Base-by-base conservation (phyloP, 2,797 vertebrate species). In the Yasuhikotakia modesta region DNA sequence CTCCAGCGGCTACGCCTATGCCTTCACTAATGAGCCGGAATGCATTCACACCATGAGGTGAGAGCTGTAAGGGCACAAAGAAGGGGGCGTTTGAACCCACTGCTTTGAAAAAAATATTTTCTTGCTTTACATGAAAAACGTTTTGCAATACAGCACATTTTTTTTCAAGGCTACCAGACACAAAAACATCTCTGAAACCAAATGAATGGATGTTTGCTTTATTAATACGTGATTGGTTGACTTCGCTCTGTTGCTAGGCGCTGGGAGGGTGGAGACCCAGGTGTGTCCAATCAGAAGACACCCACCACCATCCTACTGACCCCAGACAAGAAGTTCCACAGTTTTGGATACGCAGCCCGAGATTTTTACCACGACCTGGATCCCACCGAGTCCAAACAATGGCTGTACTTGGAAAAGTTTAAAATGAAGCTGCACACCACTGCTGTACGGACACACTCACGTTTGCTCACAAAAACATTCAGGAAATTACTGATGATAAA, bases 361-460 rank as follows among this genome's bases (percentile, higher is more conserved):
- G 98, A 99, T 88, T 98, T 98, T 85, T 99, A 99, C 91, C 98
- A 99, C 0, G 98, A 99, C 90, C 89, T 99, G 87, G 98, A 99
- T 84, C 96, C 98, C 75, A 94, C 89, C 4, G 98, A 99, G 86
- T 96, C 98, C 68, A 98, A 97, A 85, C 96, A 97, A 19, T 99
- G 97, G 97, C 91, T 99, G 24, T 99, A 99, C 90, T 92, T 99
- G 82, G 97, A 99, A 83, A 99, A 98, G 84, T 99, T 99, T 88
- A 99, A 99, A 91, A 99, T 99, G 98, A 99, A 98, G 88, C 93
- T 99, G 6, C 98, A 99, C 76, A 98, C 96, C 65, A 98, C 95
- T 1, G 91, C 95, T 81, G 82, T 81, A 76, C 70, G 80, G 21
- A 58, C 7, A 22, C 46, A 8, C 35, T 32, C n/a, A n/a, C n/a